Percentiles rank a stretch among this genome's conserved stretches.
phyloP scores from a whole-genome alignment of 2,113 vertebrate genomes.

The Pseudonaja textilis region DNA sequence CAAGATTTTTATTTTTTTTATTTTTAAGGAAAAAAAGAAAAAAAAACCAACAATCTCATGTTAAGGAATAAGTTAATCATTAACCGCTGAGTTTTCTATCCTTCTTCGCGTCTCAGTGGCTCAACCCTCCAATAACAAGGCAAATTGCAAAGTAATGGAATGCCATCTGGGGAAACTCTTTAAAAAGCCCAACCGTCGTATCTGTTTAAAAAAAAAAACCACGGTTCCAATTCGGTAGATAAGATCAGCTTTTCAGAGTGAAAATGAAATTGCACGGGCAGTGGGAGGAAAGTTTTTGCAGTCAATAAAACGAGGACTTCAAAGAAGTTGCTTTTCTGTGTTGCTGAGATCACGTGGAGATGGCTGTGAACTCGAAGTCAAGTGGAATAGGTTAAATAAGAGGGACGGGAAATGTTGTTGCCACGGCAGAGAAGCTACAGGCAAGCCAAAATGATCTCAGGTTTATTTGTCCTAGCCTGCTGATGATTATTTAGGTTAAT shows the following conservation, averaged over 20 bases:
- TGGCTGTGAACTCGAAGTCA: neutral
- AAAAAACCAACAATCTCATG: neutral
- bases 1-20: neutral
- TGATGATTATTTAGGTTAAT: neutral
- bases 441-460: too few relatives aligned
- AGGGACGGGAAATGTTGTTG: neutral
- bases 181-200: neutral
- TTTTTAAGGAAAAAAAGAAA: neutral
- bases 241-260: neutral
- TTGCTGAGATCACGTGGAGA: neutral
- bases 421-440: neutral
- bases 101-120: neutral
- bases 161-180: neutral
- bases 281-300: neutral
- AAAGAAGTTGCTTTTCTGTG: neutral
- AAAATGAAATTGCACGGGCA: neutral
- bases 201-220: neutral
- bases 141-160: neutral
- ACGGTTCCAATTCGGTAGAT: neutral
- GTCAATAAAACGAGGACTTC: neutral
- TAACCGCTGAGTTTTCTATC: neutral
- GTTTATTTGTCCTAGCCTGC: neutral
- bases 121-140: neutral
- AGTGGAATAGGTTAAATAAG: neutral
- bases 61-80: neutral